Conservation (phyloP, 1,140 invertebrate species). For the Dendrolimus kikuchii region DNA sequence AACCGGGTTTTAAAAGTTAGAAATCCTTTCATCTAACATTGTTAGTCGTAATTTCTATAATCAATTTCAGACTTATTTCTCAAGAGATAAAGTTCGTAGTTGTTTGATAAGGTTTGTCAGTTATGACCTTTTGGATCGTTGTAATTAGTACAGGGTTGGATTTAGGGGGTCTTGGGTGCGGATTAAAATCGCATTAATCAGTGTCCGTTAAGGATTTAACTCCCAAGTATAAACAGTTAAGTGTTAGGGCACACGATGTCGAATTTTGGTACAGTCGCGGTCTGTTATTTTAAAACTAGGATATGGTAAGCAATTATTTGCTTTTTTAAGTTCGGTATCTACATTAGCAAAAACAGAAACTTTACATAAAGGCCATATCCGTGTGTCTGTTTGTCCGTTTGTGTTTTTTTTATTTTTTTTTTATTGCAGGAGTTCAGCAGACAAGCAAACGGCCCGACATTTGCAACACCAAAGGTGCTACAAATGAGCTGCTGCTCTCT, state of each 20-base stretch:
- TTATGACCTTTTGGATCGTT: slow-evolving; percentile 34
- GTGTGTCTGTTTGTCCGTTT: not conserved
- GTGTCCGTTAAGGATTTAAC: slow-evolving; percentile 63
- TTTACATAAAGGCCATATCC: not conserved
- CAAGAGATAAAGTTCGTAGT: slow-evolving; percentile 38
- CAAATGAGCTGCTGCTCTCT: no score
- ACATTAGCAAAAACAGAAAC: not conserved
- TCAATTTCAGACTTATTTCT: slow-evolving; percentile 17
- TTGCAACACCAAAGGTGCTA: no score
- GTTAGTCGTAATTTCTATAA: slow-evolving; percentile 16
- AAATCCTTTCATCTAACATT: slow-evolving; percentile 33
- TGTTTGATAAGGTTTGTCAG: slow-evolving; percentile 18
- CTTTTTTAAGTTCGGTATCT: no score
- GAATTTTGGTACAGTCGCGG: slow-evolving; percentile 47
- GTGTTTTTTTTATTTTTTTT: no score
- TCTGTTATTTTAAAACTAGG: not conserved
- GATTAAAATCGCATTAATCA: slow-evolving; percentile 72
- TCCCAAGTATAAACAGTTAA: slow-evolving; percentile 69
- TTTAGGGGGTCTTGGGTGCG: slow-evolving; percentile 55
- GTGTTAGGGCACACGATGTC: slow-evolving; percentile 61
- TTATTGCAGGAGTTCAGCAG: no score
- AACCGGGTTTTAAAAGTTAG: slow-evolving; percentile 64
- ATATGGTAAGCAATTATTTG: no score
- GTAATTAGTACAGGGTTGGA: slow-evolving; percentile 61
- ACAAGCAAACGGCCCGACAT: no score